Conservation (phyloP, 2,113 vertebrate species). For the Falcunculus frontatus region DNA sequence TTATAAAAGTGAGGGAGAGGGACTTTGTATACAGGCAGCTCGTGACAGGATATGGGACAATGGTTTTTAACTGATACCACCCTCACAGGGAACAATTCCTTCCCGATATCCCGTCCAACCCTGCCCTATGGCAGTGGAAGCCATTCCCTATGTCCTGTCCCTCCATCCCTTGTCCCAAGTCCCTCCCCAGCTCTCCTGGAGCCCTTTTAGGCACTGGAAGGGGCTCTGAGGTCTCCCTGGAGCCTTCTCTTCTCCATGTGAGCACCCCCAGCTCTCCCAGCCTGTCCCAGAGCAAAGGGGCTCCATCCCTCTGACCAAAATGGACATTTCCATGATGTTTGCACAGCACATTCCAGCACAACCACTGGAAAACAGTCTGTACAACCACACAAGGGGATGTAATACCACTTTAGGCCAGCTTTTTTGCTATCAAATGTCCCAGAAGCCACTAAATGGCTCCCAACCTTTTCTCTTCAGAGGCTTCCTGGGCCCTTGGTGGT, state of each 20-base stretch:
- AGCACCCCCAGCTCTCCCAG: neutral
- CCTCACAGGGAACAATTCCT: neutral
- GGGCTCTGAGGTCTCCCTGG: neutral
- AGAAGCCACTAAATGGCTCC: neutral
- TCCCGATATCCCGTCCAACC: fast-evolving
- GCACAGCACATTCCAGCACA: neutral
- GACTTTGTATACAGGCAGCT: neutral
- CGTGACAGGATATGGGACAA: neutral
- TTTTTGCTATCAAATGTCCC: neutral
- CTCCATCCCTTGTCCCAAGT: neutral
- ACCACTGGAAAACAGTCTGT: fast-evolving
- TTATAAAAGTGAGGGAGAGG: too few species aligned
- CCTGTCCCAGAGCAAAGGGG: neutral
- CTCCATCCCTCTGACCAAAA: neutral
- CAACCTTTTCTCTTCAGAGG: neutral
- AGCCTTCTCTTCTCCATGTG: neutral
- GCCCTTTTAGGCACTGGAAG: fast-evolving
- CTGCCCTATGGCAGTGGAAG: neutral
- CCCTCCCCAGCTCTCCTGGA: neutral
- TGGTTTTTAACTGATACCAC: too few species aligned
- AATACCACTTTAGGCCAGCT: neutral
- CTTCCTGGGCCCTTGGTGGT: neutral
- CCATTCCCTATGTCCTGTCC: neutral
- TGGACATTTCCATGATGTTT: neutral
- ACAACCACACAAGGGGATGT: neutral